These are phyloP conservation scores for Diadegma fenestrale DNA, from an alignment of 2,888 invertebrate genomes.

Conservation along the genomic window DNA sequence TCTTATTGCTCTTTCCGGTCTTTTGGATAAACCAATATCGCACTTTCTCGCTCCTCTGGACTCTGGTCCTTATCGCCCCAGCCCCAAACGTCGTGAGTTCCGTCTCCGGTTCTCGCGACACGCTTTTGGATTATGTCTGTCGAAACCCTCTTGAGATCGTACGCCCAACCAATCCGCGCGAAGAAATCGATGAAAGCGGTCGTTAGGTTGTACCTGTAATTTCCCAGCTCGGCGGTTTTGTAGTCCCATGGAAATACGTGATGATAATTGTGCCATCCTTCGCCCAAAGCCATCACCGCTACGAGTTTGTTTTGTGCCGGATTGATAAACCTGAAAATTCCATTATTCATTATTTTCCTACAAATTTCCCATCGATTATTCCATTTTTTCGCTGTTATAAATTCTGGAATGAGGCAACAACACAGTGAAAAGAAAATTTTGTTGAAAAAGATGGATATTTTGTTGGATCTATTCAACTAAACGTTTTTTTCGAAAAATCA, in stretches of 20 bases:
- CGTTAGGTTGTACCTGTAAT: conserved; percentile 85
- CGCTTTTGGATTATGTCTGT: conserved; percentile 89
- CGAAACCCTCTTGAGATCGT: conserved; percentile 93
- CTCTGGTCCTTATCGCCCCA: conserved; percentile 83
- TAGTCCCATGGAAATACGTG: conserved; percentile 98
- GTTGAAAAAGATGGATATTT: no score
- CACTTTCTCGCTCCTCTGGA: conserved; percentile 79
- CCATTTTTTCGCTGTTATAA: background rate
- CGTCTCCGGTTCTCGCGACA: conserved; percentile 91
- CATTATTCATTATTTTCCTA: conserved; percentile 9
- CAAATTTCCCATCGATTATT: no score
- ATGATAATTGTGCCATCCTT: conserved; percentile 98
- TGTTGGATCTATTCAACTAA: no score
- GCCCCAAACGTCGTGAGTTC: conserved; percentile 91
- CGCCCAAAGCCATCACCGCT: conserved; percentile 91
- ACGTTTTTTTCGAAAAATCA: no score
- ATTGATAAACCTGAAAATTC: conserved; percentile 88
- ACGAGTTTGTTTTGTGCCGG: conserved; percentile 92
- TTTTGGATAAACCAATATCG: conserved; percentile 73
- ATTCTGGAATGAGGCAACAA: background rate
- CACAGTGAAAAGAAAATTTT: no score
- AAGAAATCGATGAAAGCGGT: conserved; percentile 88
- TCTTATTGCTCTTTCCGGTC: conserved; percentile 52
- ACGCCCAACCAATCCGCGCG: conserved; percentile 94
- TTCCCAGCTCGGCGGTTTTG: conserved; percentile 94